Evolutionary conservation across 2,888 invertebrate genomes (phyloP), one percentile per base, ranked within the genome.

Genomic region (Micropterix aruncella): DNA sequence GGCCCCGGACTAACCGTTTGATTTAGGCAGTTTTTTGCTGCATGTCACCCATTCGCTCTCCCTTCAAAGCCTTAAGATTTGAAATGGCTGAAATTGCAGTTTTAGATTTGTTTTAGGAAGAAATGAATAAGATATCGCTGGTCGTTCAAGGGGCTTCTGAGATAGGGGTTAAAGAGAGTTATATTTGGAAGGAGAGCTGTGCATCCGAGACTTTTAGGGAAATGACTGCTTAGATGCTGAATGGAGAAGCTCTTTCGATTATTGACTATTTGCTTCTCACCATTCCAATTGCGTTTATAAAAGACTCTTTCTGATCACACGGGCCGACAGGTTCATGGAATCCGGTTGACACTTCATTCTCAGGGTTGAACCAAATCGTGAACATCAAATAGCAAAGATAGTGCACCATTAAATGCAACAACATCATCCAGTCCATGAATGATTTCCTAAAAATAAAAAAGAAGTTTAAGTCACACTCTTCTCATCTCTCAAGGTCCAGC

Each of bases 301-400:
- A 66, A 1, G 73, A 64, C 3, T 72, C 62, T 38, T 64, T 63
- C 52, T 77, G 70, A 49, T 80, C 63, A 60, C 87, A 88, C 1
- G 81, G 75, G 2, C 88, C 88, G 16, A 84, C 74, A 1, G 79
- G 78, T 60, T 89, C 83, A 56, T 85, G 85, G 3, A 84, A 62
- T 0, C 87, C 88, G 2, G 74, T 66, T 0, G 83, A 76, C 47
- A 79, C 62, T 56, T 83, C 80, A 38, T 71, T 62, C 56, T 79
- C 79, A 0, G 87, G 84, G 53, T 79, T 65, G 45, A 75, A 76
- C 55, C 77, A 75, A n/a, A 79, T 57, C 2, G 77, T 76, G 51
- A 84, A 73, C 2, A 51, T 46, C 59, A 79, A 65, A 60, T 81
- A 86, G 18, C 70, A 63, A 1, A 68, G 49, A 55, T 80, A 88